phyloP scores from a whole-genome alignment of 1,140 invertebrate species.

The Cydia strobilella region DNA sequence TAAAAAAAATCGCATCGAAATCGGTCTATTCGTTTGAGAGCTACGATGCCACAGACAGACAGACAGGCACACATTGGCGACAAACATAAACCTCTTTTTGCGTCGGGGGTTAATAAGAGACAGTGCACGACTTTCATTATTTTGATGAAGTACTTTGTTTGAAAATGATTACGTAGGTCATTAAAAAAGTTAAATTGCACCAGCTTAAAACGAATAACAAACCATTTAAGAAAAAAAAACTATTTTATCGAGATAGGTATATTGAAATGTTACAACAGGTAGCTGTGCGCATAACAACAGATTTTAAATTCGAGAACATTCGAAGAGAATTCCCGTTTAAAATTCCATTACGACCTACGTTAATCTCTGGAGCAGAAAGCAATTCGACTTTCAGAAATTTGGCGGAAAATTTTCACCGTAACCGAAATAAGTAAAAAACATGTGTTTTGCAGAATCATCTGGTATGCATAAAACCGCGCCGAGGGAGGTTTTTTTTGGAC shows the following conservation, averaged over 20 bases:
- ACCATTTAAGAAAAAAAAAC: not conserved
- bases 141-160: too few relatives aligned
- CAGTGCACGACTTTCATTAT: too few relatives aligned
- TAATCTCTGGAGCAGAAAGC: conserved; percentile 22
- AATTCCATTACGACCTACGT: conserved; percentile 12
- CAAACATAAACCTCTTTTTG: too few relatives aligned
- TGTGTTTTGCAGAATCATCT: conserved; percentile 22
- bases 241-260: not conserved
- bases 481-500: too few relatives aligned
- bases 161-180: too few relatives aligned
- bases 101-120: too few relatives aligned
- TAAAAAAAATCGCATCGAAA: too few relatives aligned
- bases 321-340: not conserved
- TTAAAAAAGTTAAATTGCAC: too few relatives aligned
- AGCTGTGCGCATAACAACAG: not conserved
- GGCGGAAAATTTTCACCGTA: conserved; percentile 14
- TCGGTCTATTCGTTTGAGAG: too few relatives aligned
- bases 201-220: not conserved
- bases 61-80: too few relatives aligned
- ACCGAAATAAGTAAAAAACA: conserved; percentile 1
- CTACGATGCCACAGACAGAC: too few relatives aligned
- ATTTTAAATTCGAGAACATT: not conserved
- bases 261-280: not conserved
- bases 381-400: conserved; percentile 25
- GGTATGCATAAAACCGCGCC: not conserved